Conservation (phyloP, 2,113 vertebrate species). For the Sakesphorus luctuosus region DNA sequence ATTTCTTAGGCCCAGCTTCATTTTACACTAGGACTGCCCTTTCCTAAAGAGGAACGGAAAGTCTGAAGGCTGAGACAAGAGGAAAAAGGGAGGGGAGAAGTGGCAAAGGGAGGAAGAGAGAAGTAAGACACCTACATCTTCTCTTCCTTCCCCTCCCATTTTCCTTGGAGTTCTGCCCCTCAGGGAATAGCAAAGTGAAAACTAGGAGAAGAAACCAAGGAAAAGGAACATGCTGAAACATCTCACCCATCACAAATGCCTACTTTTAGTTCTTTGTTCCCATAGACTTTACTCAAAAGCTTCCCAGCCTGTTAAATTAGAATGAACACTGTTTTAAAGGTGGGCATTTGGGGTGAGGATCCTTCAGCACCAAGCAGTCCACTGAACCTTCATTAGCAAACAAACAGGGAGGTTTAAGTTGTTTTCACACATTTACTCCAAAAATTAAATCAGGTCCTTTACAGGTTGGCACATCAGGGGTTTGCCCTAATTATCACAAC, state of each 20-base stretch:
- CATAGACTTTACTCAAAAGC: not conserved
- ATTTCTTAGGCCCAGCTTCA: not conserved
- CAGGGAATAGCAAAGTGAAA: not conserved
- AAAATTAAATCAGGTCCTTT: not conserved
- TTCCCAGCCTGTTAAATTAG: not conserved
- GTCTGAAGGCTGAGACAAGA: not conserved
- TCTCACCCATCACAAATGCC: not conserved
- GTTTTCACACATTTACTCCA: not conserved
- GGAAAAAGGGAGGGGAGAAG: not conserved
- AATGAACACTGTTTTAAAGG: not conserved
- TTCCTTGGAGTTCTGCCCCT: not conserved
- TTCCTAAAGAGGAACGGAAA: not conserved
- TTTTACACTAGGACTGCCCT: not conserved
- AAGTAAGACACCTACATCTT: not conserved
- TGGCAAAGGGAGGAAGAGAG: not conserved
- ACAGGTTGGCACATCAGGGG: rapidly evolving
- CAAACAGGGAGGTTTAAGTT: not conserved
- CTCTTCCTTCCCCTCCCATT: not conserved
- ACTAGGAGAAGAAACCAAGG: no score
- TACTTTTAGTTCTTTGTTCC: not conserved
- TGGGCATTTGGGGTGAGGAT: not conserved
- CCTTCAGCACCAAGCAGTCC: not conserved
- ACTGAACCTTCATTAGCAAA: not conserved
- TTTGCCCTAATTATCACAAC: not conserved
- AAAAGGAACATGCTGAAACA: not conserved